Evolutionary conservation across 2,797 vertebrate species (phyloP).

Genomic region (Falco columbarius): DNA sequence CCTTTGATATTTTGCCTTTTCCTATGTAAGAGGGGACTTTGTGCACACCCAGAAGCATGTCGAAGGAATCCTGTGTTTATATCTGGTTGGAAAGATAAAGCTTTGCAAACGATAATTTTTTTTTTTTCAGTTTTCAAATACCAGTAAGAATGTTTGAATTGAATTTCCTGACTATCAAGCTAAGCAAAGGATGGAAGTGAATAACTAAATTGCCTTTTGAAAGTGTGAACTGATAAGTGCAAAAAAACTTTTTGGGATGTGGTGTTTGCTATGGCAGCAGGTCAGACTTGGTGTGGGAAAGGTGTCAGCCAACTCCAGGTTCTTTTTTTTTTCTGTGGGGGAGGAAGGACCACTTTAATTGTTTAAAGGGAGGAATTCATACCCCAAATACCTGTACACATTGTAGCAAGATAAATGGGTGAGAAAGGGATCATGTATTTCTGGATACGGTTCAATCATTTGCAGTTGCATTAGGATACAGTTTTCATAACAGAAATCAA

Average conservation of each 20-base stretch:
- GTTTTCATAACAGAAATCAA: background rate
- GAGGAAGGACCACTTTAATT: background rate
- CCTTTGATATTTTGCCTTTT: background rate
- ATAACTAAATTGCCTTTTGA: background rate
- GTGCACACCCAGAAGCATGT: background rate
- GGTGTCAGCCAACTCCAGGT: background rate
- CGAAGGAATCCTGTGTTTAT: background rate
- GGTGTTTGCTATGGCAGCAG: background rate
- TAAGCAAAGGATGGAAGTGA: background rate
- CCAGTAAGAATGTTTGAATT: background rate
- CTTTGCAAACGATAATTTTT: background rate
- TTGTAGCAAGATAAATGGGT: background rate
- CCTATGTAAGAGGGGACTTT: background rate
- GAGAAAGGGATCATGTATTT: background rate
- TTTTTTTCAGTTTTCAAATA: background rate
- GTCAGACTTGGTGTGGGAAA: background rate
- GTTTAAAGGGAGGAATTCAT: background rate
- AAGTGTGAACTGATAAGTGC: background rate
- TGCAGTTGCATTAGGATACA: background rate
- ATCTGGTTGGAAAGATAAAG: background rate
- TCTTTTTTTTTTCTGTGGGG: background rate
- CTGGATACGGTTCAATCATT: background rate
- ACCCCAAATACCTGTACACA: accelerated
- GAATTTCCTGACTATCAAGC: background rate
- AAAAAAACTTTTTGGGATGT: background rate